Percentiles rank a stretch among this genome's conserved stretches.
Evolutionary conservation across 2,797 vertebrate genomes (phyloP).

Genomic region (Microhierax caerulescens): DNA sequence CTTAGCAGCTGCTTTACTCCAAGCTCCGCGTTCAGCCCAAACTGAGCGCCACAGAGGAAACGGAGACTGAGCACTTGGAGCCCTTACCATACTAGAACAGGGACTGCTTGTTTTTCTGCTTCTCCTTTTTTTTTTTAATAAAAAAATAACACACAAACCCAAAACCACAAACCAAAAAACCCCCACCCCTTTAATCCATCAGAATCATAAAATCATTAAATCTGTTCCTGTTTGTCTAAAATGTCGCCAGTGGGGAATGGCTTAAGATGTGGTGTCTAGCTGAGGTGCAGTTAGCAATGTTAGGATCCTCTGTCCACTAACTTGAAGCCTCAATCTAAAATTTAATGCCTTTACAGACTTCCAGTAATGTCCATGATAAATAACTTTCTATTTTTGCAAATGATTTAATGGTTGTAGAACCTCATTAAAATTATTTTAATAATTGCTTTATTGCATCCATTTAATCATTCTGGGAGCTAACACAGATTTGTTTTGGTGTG

Average conservation of each 20-base stretch:
- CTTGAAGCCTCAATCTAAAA: background rate
- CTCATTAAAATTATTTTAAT: background rate
- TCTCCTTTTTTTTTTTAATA: background rate
- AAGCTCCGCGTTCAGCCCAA: background rate
- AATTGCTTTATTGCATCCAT: background rate
- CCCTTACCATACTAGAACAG: background rate
- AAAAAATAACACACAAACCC: background rate
- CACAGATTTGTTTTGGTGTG: background rate
- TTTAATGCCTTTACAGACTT: background rate
- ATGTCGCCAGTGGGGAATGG: background rate
- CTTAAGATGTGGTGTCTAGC: background rate
- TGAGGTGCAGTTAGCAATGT: rapidly evolving
- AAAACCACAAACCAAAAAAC: no score
- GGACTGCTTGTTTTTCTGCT: background rate
- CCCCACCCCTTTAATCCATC: background rate
- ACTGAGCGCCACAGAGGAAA: background rate
- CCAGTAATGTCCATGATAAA: background rate
- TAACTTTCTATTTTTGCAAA: background rate
- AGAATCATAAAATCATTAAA: background rate
- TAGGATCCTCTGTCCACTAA: background rate
- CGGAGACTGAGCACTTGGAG: background rate
- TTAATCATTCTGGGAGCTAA: background rate
- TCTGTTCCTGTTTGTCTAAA: background rate
- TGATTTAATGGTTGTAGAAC: background rate
- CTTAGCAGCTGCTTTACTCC: background rate